phyloP scores from a whole-genome alignment of 2,113 vertebrate species.

The Lampris megalopsis region DNA sequence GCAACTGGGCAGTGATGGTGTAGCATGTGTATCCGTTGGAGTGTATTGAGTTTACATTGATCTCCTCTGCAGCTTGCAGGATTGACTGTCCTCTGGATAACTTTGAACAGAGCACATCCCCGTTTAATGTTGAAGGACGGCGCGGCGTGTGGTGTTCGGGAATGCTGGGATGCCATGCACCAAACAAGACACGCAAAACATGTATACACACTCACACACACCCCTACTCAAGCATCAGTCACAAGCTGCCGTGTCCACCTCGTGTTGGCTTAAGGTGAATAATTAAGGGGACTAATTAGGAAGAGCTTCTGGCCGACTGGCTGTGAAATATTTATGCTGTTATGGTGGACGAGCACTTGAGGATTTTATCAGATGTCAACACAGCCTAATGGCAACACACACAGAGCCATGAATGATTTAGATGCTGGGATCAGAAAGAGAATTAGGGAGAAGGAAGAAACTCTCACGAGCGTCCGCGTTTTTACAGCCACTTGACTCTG shows the following conservation, averaged over 20 bases:
- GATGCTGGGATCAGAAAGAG: not conserved
- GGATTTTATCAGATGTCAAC: conserved; percentile 20
- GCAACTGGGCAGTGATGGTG: not conserved
- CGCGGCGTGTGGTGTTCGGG: too few relatives aligned
- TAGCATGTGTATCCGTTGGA: conserved; percentile 34
- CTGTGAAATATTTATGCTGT: conserved; percentile 66
- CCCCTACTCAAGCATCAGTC: not conserved
- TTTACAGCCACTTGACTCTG: not conserved
- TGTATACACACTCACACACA: too few relatives aligned
- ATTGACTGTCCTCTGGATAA: conserved; percentile 50
- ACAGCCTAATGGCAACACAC: conserved; percentile 52
- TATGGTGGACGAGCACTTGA: conserved; percentile 49
- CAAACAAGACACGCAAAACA: too few relatives aligned
- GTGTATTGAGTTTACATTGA: conserved; percentile 48
- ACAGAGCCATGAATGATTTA: conserved; percentile 58
- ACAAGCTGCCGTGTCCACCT: too few relatives aligned
- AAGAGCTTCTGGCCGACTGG: conserved; percentile 9
- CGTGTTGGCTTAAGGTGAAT: conserved; percentile 40
- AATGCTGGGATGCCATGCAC: too few relatives aligned
- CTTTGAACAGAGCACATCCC: conserved; percentile 32
- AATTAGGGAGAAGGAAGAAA: not conserved
- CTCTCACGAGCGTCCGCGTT: not conserved
- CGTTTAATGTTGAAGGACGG: not conserved
- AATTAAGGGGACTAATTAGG: not conserved
- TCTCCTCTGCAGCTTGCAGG: conserved; percentile 11